Percentiles rank a stretch among this genome's conserved stretches.
These are phyloP conservation scores for Sinella curviseta DNA, from an alignment of 1,140 invertebrate species.

Conservation along the genomic window DNA sequence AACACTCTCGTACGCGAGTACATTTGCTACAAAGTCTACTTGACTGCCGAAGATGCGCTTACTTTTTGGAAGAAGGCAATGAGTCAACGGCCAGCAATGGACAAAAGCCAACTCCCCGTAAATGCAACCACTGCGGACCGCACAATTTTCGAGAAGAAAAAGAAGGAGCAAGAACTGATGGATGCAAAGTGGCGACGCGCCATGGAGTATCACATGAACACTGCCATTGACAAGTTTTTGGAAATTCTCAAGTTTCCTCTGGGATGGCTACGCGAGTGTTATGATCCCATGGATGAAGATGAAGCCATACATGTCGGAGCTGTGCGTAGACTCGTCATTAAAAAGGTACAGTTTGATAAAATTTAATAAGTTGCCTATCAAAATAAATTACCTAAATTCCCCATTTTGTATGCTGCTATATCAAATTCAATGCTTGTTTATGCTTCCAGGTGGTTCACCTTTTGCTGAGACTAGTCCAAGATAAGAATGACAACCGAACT, in stretches of 20 bases:
- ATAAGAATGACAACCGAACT: constrained; percentile 28
- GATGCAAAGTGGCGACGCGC: constrained; percentile 35
- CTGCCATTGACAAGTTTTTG: constrained; percentile 31
- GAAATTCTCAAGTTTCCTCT: constrained; percentile 39
- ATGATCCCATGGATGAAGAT: constrained; percentile 15
- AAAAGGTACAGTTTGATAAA: constrained; percentile 23
- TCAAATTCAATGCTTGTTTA: neutral
- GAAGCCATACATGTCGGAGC: constrained; percentile 26
- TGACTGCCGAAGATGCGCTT: constrained; percentile 38
- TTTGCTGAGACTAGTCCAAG: constrained; percentile 35
- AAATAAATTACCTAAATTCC: too few relatives aligned
- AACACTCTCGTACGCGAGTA: constrained; percentile 34
- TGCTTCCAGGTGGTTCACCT: constrained; percentile 37
- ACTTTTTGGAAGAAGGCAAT: constrained; percentile 30
- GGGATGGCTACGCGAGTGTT: constrained; percentile 40
- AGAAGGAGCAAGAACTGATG: constrained; percentile 25
- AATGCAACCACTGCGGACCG: constrained; percentile 27
- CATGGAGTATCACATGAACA: constrained; percentile 28
- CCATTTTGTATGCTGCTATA: too few relatives aligned
- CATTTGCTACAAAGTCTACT: constrained; percentile 36
- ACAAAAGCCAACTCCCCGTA: neutral
- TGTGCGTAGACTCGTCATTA: constrained; percentile 27
- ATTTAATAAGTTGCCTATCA: neutral
- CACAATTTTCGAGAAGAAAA: constrained; percentile 35
- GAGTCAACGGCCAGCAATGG: constrained; percentile 28